These are phyloP conservation scores for Prosopocoilus inquinatus DNA, from an alignment of 2,888 invertebrate genomes.

Conservation along the genomic window DNA sequence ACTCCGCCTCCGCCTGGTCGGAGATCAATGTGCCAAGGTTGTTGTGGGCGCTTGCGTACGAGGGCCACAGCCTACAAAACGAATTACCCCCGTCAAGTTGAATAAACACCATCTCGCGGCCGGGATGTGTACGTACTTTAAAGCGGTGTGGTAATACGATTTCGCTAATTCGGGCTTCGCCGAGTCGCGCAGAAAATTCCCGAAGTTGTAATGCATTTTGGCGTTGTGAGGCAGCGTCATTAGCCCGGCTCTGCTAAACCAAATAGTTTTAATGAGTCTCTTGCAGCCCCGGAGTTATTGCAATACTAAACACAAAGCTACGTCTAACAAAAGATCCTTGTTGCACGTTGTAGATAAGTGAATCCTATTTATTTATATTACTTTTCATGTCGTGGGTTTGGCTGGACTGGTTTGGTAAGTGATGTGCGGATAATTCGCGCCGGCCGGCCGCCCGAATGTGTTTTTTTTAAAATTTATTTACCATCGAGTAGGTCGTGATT, in stretches of 20 bases:
- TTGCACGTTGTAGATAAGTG: too few relatives aligned
- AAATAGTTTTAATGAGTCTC: not conserved
- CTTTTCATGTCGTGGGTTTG: too few relatives aligned
- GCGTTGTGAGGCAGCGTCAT: conserved; percentile 80
- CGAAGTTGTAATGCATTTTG: conserved; percentile 88
- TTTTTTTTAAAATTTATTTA: too few relatives aligned
- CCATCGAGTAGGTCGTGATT: too few relatives aligned
- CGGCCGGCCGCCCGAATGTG: too few relatives aligned
- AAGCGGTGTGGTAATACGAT: conserved; percentile 74
- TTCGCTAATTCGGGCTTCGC: conserved; percentile 71
- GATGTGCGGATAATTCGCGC: too few relatives aligned
- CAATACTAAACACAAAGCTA: not conserved
- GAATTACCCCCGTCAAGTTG: not conserved
- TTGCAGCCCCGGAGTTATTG: not conserved
- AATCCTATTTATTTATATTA: too few relatives aligned
- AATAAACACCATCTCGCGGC: not conserved
- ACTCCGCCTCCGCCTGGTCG: conserved; percentile 68
- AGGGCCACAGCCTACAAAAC: conserved; percentile 72
- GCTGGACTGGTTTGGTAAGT: too few relatives aligned
- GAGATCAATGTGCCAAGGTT: conserved; percentile 78
- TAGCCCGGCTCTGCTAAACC: conserved; percentile 69
- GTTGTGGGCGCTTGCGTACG: conserved; percentile 83
- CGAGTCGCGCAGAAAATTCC: conserved; percentile 77
- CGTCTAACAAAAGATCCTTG: too few relatives aligned
- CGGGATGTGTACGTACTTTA: conserved; percentile 60